Conservation (phyloP, 2,113 vertebrate species). For the Cardinalis cardinalis region DNA sequence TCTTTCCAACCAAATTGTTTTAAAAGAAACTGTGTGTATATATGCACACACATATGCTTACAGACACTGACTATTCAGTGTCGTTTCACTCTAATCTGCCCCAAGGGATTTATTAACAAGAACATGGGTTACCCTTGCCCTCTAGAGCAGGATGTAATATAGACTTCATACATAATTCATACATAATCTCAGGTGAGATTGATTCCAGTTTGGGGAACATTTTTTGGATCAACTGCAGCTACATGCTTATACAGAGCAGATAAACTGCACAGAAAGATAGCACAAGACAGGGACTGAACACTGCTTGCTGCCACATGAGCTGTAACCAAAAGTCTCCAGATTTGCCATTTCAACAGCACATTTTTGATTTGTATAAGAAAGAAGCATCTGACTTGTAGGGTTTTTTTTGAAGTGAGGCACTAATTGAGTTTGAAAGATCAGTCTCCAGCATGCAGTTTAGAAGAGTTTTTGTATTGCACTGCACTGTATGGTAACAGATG, state of each 20-base stretch:
- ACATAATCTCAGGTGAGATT: background rate
- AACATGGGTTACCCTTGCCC: background rate
- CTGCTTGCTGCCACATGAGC: background rate
- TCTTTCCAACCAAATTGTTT: background rate
- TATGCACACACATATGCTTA: background rate
- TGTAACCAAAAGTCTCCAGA: background rate
- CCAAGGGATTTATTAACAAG: background rate
- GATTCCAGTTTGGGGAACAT: background rate
- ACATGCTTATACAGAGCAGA: background rate
- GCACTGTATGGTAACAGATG: background rate
- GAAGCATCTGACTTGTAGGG: background rate
- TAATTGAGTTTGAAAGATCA: background rate
- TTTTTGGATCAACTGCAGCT: background rate
- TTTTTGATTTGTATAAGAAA: background rate
- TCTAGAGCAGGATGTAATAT: fast-evolving
- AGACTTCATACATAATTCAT: background rate
- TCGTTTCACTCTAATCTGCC: fast-evolving
- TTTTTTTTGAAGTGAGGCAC: background rate
- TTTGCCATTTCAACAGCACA: background rate
- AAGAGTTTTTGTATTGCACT: background rate
- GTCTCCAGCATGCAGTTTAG: background rate
- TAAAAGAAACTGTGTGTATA: no score
- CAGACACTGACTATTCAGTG: background rate
- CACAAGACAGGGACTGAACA: background rate
- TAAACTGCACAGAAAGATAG: background rate